phyloP scores from a whole-genome alignment of 1,140 invertebrate species.

The Asobara japonica region DNA sequence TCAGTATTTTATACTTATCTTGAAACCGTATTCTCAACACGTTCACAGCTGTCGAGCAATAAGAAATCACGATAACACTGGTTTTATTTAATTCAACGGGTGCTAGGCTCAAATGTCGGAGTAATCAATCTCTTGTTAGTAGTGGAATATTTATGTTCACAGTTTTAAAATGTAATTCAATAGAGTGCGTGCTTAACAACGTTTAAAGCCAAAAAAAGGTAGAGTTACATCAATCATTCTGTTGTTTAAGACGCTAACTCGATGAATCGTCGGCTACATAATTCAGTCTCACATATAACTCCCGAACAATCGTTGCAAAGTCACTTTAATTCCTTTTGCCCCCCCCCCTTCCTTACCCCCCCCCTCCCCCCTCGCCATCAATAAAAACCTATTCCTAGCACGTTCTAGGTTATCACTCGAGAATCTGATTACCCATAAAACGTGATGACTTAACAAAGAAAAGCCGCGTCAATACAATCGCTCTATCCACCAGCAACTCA shows the following conservation, averaged over 20 bases:
- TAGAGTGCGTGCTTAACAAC: neutral
- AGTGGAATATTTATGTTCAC: neutral
- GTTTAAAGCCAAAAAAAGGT: neutral
- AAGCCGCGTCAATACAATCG: neutral
- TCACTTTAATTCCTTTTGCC: neutral
- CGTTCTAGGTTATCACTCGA: slow-evolving; percentile 13
- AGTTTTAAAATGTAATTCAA: neutral
- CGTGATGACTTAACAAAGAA: slow-evolving; percentile 13
- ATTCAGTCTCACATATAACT: neutral
- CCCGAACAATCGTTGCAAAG: neutral
- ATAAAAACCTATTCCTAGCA: slow-evolving; percentile 23
- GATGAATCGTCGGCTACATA: neutral
- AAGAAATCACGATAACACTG: neutral
- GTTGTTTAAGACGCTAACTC: neutral
- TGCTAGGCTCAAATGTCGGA: neutral
- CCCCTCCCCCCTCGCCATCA: neutral
- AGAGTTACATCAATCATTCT: neutral
- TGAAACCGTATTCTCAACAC: neutral
- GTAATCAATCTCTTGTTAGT: neutral
- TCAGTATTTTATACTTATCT: neutral
- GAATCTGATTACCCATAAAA: slow-evolving; percentile 20
- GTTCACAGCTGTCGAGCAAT: neutral
- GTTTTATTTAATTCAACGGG: neutral
- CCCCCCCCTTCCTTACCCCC: neutral
- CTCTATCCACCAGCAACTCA: neutral